These are phyloP conservation scores for Beroe ovata DNA, from an alignment of 37 sponge, comb jelly and placozoan species.

Conservation along the genomic window DNA sequence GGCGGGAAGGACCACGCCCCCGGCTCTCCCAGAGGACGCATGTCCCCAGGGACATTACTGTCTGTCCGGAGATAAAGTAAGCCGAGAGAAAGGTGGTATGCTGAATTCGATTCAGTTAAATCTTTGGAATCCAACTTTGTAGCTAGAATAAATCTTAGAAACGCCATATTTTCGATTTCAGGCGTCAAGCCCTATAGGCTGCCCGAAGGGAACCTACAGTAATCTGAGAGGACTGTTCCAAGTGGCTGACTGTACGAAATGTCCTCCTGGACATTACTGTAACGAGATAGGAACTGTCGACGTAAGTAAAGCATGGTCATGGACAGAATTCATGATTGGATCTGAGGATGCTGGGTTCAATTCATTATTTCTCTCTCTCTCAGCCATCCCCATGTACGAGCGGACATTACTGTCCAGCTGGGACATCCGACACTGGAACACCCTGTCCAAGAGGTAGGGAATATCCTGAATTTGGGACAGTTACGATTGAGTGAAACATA, in stretches of 20 bases:
- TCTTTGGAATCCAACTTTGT: no score
- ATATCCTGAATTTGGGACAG: no score
- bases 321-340: no score
- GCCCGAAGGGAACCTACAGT: conserved; percentile 71
- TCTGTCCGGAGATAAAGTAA: conserved; percentile 40
- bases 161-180: no score
- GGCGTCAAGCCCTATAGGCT: conserved; percentile 29
- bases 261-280: conserved; percentile 70
- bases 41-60: conserved; percentile 68
- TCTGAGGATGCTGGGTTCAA: no score
- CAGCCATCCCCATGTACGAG: conserved; percentile 29
- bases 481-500: no score
- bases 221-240: conserved; percentile 52
- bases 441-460: conserved; percentile 32
- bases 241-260: conserved; percentile 59
- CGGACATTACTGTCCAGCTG: conserved; percentile 70
- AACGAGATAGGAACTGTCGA: conserved; percentile 34
- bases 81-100: not conserved
- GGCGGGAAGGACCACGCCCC: conserved; percentile 6
- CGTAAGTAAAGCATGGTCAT: not conserved
- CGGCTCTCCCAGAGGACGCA: conserved; percentile 9
- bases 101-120: no score
- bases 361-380: no score
- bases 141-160: no score
- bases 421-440: conserved; percentile 14